Evolutionary conservation across 2,113 vertebrate species (phyloP).

Genomic region (Etheostoma cragini): DNA sequence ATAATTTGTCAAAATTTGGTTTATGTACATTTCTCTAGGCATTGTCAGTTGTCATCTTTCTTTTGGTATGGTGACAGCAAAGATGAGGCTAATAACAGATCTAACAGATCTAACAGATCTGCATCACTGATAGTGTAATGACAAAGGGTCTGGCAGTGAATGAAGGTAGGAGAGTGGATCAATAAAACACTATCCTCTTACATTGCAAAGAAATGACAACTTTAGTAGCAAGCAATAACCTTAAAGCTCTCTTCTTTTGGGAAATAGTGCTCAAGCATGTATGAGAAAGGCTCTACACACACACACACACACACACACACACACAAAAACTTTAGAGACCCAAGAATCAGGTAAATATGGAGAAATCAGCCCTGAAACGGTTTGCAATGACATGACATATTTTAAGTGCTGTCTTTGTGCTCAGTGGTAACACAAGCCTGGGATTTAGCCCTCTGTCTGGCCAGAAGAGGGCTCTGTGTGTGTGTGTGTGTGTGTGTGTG

Average conservation of each 20-base stretch:
- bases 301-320: constrained; percentile 3
- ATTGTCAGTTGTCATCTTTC: constrained; percentile 14
- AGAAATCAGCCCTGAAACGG: constrained; percentile 59
- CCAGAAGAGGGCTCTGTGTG: constrained; percentile 8
- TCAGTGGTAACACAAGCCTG: constrained; percentile 55
- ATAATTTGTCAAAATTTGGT: constrained; percentile 17
- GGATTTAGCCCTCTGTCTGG: constrained; percentile 40
- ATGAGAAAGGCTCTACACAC: neutral
- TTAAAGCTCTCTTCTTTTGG: neutral
- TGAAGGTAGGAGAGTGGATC: constrained; percentile 5
- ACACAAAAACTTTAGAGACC: neutral
- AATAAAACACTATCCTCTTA: constrained; percentile 23
- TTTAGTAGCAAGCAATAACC: constrained; percentile 8
- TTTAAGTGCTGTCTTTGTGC: constrained; percentile 50
- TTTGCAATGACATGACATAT: constrained; percentile 52
- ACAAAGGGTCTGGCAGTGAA: constrained; percentile 2
- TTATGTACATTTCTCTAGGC: constrained; percentile 11
- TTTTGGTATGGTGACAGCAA: constrained; percentile 13
- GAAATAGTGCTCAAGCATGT: neutral
- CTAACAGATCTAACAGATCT: too few relatives aligned
- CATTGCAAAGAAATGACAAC: neutral
- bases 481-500: constrained; percentile 6
- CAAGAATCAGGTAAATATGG: constrained; percentile 25
- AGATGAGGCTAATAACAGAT: constrained; percentile 17
- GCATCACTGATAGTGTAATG: constrained; percentile 32